Percentiles rank a stretch among this genome's conserved stretches.
Conservation (phyloP, 2,888 invertebrate genomes). For the Periphyllus acericola region DNA sequence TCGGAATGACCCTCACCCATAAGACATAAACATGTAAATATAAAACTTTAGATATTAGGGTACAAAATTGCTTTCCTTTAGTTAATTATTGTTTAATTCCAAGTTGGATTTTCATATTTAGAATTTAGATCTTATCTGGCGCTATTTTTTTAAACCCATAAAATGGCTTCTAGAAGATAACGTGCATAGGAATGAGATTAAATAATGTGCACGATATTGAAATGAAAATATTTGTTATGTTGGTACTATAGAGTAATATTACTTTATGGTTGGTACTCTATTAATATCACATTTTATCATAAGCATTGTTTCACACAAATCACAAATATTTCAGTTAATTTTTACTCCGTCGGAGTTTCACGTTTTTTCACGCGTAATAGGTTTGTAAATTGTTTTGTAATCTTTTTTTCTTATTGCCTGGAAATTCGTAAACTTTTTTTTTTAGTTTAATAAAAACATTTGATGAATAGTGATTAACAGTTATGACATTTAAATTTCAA, state of each 20-base stretch:
- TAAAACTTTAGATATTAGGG: too few species aligned
- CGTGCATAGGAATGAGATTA: too few species aligned
- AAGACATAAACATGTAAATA: too few species aligned
- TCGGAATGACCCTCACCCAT: too few species aligned
- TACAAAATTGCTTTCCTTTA: too few species aligned
- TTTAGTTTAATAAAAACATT: neutral
- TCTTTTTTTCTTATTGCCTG: neutral
- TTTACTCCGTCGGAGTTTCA: neutral
- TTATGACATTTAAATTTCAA: constrained; percentile 1
- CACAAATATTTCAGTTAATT: constrained; percentile 38
- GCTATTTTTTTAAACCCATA: neutral
- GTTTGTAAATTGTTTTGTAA: neutral
- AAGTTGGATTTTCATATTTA: too few species aligned
- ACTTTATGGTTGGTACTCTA: constrained; percentile 28
- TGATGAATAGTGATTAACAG: neutral
- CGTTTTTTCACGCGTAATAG: neutral
- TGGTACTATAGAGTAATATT: neutral
- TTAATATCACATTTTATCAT: constrained; percentile 39
- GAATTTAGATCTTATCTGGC: neutral
- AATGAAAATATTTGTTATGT: neutral
- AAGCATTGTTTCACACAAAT: neutral
- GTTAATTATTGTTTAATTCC: too few species aligned
- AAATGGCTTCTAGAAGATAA: neutral
- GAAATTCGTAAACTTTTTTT: neutral
- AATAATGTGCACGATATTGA: neutral